Evolutionary conservation across 2,797 vertebrate genomes (phyloP).

Genomic region (Lindbergichthys nudifrons): DNA sequence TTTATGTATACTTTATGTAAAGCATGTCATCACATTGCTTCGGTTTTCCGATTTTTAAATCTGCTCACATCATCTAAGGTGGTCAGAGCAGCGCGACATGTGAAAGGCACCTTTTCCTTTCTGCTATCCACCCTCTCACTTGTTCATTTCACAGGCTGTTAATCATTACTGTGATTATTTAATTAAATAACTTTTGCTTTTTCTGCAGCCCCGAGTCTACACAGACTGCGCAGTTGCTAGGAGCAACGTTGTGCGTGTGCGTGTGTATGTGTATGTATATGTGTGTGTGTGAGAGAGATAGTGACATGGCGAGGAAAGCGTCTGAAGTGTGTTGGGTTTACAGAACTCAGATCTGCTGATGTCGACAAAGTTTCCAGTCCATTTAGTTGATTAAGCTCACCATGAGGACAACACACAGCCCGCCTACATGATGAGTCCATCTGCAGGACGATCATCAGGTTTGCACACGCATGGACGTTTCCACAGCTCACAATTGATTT

Average conservation of each 20-base stretch:
- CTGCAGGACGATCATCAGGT: constrained; percentile 76
- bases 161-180: constrained; percentile 77
- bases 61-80: constrained; percentile 51
- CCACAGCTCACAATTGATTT: constrained; percentile 22
- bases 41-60: constrained; percentile 34
- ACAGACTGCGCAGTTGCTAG: constrained; percentile 54
- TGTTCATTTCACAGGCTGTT: constrained; percentile 80
- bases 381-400: constrained; percentile 86
- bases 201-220: constrained; percentile 31
- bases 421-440: constrained; percentile 87
- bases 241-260: constrained; percentile 22
- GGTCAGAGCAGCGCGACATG: constrained; percentile 44
- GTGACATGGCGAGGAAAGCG: too few relatives aligned
- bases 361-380: constrained; percentile 86
- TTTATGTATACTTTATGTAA: neutral
- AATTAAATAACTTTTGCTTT: constrained; percentile 65
- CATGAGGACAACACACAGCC: constrained; percentile 78
- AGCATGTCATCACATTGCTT: too few relatives aligned
- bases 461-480: constrained; percentile 39
- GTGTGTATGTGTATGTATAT: constrained; percentile 22
- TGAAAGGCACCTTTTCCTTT: constrained; percentile 72
- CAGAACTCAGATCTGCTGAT: constrained; percentile 85
- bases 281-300: constrained; percentile 29
- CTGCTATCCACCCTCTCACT: constrained; percentile 55
- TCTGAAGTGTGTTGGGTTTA: constrained; percentile 75